These are phyloP conservation scores for Tamandua tetradactyla DNA, from an alignment of 2,797 vertebrate genomes.

Conservation along the genomic window DNA sequence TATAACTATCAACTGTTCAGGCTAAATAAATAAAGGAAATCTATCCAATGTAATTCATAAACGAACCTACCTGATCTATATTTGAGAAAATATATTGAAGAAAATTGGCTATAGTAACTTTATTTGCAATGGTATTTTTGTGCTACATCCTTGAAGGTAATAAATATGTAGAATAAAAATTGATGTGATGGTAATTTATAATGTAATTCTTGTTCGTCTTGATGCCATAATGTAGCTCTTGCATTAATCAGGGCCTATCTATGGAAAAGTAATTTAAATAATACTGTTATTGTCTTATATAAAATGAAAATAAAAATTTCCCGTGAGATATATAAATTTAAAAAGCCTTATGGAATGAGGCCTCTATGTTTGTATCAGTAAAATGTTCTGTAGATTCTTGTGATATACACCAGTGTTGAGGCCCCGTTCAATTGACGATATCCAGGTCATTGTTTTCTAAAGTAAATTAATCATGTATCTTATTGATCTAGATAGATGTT, in stretches of 20 bases:
- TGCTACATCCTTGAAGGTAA: slow-evolving; percentile 49
- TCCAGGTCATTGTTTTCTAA: slow-evolving; percentile 29
- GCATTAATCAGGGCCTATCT: not conserved
- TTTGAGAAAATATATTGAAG: slow-evolving; percentile 31
- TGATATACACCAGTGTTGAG: not conserved
- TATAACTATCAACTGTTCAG: slow-evolving; percentile 47
- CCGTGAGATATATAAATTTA: slow-evolving; percentile 44
- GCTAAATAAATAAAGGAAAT: too few species aligned
- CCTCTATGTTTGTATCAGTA: not conserved
- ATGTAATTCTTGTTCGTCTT: slow-evolving; percentile 49
- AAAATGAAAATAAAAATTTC: slow-evolving; percentile 63
- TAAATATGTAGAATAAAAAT: slow-evolving; percentile 41
- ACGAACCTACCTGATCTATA: not conserved
- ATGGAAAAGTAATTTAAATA: slow-evolving; percentile 53
- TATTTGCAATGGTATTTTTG: slow-evolving; percentile 10
- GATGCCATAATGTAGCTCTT: not conserved
- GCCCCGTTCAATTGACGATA: not conserved
- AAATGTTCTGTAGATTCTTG: not conserved
- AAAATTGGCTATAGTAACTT: slow-evolving; percentile 12
- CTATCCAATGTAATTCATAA: not conserved
- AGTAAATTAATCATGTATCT: slow-evolving; percentile 15
- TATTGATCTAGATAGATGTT: not conserved
- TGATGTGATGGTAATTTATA: slow-evolving; percentile 47
- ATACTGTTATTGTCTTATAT: slow-evolving; percentile 25
- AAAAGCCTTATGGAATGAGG: too few species aligned